Percentiles rank a stretch among this genome's conserved stretches.
These are phyloP conservation scores for Aeoliscus strigatus DNA, from an alignment of 2,797 vertebrate species.

Conservation along the genomic window DNA sequence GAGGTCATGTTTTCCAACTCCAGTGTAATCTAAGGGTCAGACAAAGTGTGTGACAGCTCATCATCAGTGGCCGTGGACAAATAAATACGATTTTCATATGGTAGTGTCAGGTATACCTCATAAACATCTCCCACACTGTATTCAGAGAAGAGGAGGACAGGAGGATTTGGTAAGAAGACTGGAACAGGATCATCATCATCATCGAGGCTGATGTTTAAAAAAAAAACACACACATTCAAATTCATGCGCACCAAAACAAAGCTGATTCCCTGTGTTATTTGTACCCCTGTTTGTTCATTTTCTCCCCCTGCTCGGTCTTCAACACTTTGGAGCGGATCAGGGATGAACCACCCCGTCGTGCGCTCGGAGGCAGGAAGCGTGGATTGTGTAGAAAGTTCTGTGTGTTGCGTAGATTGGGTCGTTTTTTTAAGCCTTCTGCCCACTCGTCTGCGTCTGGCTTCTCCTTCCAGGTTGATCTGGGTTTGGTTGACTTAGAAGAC, in stretches of 20 bases:
- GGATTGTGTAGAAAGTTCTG: slow-evolving; percentile 84
- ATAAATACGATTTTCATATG: not conserved
- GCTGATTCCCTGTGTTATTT: too few relatives aligned
- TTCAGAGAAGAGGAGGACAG: slow-evolving; percentile 78
- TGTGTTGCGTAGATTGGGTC: slow-evolving; percentile 66
- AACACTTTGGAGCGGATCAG: slow-evolving; percentile 69
- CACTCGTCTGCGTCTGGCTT: slow-evolving; percentile 50
- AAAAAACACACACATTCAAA: slow-evolving; percentile 6
- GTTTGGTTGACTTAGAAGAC: slow-evolving; percentile 6
- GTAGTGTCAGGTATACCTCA: slow-evolving; percentile 73
- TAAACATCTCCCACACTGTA: slow-evolving; percentile 84
- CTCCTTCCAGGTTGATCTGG: slow-evolving; percentile 58
- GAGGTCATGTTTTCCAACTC: slow-evolving; percentile 85
- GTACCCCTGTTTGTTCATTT: slow-evolving; percentile 67
- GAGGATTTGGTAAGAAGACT: slow-evolving; percentile 83
- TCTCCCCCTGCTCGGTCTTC: slow-evolving; percentile 26
- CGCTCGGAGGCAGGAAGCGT: slow-evolving; percentile 79
- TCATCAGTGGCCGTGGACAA: not conserved
- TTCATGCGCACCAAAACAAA: too few relatives aligned
- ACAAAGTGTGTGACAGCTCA: slow-evolving; percentile 1
- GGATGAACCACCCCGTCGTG: slow-evolving; percentile 71
- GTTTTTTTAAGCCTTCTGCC: slow-evolving; percentile 39
- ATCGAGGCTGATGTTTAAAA: slow-evolving; percentile 41
- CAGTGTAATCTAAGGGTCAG: slow-evolving; percentile 76
- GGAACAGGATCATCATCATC: slow-evolving; percentile 63